A percentile compares a stretch with the other conserved stretches of the same genome.
phyloP scores from a whole-genome alignment of 2,888 invertebrate species.

The Herminia tarsipennalis region DNA sequence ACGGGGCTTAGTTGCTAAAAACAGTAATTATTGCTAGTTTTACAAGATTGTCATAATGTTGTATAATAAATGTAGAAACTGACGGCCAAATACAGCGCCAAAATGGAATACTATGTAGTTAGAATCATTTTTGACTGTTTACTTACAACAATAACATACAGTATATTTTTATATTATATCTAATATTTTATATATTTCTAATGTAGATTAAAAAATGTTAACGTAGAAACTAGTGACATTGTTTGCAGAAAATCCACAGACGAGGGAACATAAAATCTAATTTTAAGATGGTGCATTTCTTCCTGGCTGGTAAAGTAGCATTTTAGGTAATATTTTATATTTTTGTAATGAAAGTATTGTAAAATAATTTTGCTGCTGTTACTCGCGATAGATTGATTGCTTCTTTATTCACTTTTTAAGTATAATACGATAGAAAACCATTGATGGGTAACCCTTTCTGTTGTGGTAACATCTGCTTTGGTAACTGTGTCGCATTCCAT shows the following conservation, averaged over 20 bases:
- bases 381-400: too few relatives aligned
- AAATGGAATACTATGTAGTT: constrained; percentile 62
- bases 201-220: constrained; percentile 60
- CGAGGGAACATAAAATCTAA: constrained; percentile 28
- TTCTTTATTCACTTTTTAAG: too few relatives aligned
- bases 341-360: too few relatives aligned
- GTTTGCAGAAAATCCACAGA: constrained; percentile 35
- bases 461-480: too few relatives aligned
- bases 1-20: constrained; percentile 85
- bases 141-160: constrained; percentile 54
- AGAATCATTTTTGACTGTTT: constrained; percentile 65
- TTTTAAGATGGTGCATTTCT: too few relatives aligned
- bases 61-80: constrained; percentile 63
- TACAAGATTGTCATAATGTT: constrained; percentile 62
- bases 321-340: too few relatives aligned
- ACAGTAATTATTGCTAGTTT: constrained; percentile 69
- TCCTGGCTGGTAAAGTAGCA: too few relatives aligned
- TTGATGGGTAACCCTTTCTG: too few relatives aligned
- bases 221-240: constrained; percentile 52
- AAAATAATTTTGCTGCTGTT: too few relatives aligned
- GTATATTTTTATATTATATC: constrained; percentile 61
- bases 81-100: constrained; percentile 66
- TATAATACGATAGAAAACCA: too few relatives aligned
- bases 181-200: constrained; percentile 61
- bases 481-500: too few relatives aligned